Base-by-base conservation (phyloP, 2,888 invertebrate species). In the Lasioglossum lativentre region DNA sequence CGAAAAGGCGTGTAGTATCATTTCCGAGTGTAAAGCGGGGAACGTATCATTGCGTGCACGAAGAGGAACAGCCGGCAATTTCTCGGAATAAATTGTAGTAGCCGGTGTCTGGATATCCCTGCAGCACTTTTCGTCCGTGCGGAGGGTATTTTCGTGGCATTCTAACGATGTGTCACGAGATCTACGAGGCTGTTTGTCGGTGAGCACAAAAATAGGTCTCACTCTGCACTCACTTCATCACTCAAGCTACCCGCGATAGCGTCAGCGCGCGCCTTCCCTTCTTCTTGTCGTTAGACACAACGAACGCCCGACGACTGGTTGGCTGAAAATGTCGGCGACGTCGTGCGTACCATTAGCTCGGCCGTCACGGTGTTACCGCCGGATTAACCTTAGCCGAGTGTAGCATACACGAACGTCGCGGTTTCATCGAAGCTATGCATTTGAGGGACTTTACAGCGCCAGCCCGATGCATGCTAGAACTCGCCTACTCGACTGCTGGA, bases 141-240 rank as follows among this genome's bases (percentile, higher is more conserved):
- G 80, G 82, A 86, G 82, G 79, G 86, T 93, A 92, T 92, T 93
- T 93, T 89, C 89, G 90, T 85, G 80, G 87, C 78, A 83, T 90
- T 90, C 89, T 93, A 93, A 93, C 91, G 92, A 93, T 86, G 90
- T 92, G 92, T 91, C 92, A 87, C 90, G 91, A 92, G 91, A 93
- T 93, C 91, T 93, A 93, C 91, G 93, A 93, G 90, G 90, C 91
- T 93, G 93, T 93, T 93, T 93, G 93, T 92, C 91, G 91, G 91
- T 88, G 89, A 86, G 90, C 86, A 91, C 94, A 93, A 93, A 94
- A 94, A 94, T 94, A 94, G 93, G 92, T 90, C 91, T 94, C 94
- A 94, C 93, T 94, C 93, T 72, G 91, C 93, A 93, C 94, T 93
- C 93, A 93, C 93, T 94, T 93, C 92, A 92, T 94, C 94, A 93